Evolutionary conservation across 1,140 invertebrate species (phyloP), one percentile per base, ranked within the genome.

Genomic region (Dermatophagoides farinae): DNA sequence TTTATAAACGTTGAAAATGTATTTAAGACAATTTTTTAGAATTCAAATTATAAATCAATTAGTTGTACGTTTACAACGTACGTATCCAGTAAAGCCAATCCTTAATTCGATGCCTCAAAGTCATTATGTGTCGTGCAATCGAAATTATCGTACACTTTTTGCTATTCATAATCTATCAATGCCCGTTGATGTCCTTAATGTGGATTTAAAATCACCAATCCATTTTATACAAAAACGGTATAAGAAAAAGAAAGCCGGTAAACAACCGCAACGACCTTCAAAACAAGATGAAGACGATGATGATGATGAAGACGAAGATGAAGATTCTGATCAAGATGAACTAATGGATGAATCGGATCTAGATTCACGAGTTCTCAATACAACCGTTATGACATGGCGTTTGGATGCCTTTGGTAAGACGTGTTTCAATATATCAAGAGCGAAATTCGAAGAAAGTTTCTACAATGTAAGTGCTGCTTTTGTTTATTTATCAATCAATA

Each of bases 361-460:
- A 44, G 54, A 60, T 18, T 12, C 22, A 16, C 16, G 80, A 72
- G 67, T 80, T 16, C 65, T 81, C 1, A 77, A 75, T 66, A 70
- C 76, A 38, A 77, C 69, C 62, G 72, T 82, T 18, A 73, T 74
- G 60, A 81, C 80, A 4, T 65, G 81, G 61, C 73, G 83, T 61
- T 71, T 80, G 4, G 83, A 85, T 74, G 66, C 70, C 0, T 64
- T 85, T 49, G 65, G 82, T 0, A 84, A 84, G 72, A 73, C 74
- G 54, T 79, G 76, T 14, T 68, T 84, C n/a, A 75, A 76, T 46
- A 73, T 82, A 57, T 75, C 80, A 31, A 77, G 82, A 68, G 80
- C 79, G 63, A 81, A 81, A 77, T 70, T 81, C 43, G 81, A 83
- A 68, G 71, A 73, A 57, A 65, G 75, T 31, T 81, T 83, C 67